A percentile compares a stretch with the other conserved stretches of the same genome.
Conservation (phyloP, 2,888 invertebrate genomes). For the Drosophila infuscata region DNA sequence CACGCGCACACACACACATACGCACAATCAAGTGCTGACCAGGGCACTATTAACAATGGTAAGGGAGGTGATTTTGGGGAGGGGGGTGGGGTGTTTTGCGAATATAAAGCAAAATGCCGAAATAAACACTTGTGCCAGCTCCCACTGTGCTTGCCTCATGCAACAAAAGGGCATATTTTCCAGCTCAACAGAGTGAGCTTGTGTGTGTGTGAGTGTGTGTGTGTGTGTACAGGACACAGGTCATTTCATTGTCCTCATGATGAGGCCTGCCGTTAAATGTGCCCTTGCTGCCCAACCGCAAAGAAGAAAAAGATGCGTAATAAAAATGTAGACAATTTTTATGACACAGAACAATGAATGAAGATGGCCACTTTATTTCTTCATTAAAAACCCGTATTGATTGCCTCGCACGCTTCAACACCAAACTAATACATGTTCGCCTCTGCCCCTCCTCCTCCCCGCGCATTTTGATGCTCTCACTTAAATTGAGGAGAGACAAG, state of each 20-base stretch:
- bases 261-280: slow-evolving; percentile 46
- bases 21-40: slow-evolving; percentile 48
- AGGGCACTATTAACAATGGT: slow-evolving; percentile 22
- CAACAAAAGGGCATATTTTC: slow-evolving; percentile 76
- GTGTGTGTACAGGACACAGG: slow-evolving; percentile 38
- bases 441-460: not conserved
- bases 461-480: slow-evolving; percentile 5
- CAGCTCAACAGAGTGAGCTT: slow-evolving; percentile 57
- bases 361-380: slow-evolving; percentile 77
- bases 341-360: slow-evolving; percentile 62
- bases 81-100: not conserved
- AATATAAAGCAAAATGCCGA: slow-evolving; percentile 70
- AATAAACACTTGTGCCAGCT: slow-evolving; percentile 73
- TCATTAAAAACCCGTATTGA: slow-evolving; percentile 79
- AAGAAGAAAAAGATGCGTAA: slow-evolving; percentile 44
- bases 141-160: slow-evolving; percentile 14
- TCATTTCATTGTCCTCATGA: slow-evolving; percentile 63
- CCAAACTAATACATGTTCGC: slow-evolving; percentile 1
- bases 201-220: not conserved
- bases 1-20: not conserved
- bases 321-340: slow-evolving; percentile 80
- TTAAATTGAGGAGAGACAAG: slow-evolving; percentile 31
- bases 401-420: slow-evolving; percentile 34
- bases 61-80: no score
- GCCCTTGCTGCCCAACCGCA: slow-evolving; percentile 6